phyloP scores from a whole-genome alignment of 1,140 invertebrate species.

The Heliconius congener region DNA sequence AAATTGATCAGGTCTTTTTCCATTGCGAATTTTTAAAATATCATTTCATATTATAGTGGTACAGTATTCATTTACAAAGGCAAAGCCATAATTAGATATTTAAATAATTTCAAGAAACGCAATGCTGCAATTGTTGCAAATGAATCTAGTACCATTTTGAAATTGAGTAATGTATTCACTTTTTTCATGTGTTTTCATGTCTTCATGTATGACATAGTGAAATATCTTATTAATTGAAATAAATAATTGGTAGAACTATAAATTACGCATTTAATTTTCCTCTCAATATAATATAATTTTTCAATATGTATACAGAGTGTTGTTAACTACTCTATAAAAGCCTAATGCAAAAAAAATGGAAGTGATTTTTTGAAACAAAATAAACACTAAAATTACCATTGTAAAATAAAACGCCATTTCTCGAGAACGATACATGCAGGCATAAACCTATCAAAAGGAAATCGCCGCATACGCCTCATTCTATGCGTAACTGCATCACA shows the following conservation, averaged over 20 bases:
- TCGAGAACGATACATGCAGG: too few species aligned
- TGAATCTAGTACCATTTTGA: conserved; percentile 6
- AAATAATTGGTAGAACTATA: conserved; percentile 29
- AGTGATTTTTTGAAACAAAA: too few species aligned
- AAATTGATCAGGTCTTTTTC: conserved; percentile 59
- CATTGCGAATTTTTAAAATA: conserved; percentile 11
- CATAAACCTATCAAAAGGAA: too few species aligned
- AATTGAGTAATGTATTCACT: conserved; percentile 40
- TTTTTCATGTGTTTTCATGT: conserved; percentile 58
- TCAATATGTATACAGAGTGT: background rate
- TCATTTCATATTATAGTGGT: conserved; percentile 17
- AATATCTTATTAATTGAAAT: conserved; percentile 40
- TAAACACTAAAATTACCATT: too few species aligned
- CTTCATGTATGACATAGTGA: conserved; percentile 44
- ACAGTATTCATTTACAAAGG: conserved; percentile 10
- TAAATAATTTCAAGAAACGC: conserved; percentile 7
- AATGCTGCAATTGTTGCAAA: background rate
- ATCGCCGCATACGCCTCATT: too few species aligned
- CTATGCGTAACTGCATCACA: too few species aligned
- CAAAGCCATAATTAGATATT: conserved; percentile 8
- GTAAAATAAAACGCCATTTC: too few species aligned
- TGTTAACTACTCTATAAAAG: too few species aligned
- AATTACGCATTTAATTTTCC: conserved; percentile 5
- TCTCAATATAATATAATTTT: background rate
- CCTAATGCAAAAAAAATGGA: too few species aligned